phyloP scores from a whole-genome alignment of 2,113 vertebrate genomes.

The Promerops cafer region DNA sequence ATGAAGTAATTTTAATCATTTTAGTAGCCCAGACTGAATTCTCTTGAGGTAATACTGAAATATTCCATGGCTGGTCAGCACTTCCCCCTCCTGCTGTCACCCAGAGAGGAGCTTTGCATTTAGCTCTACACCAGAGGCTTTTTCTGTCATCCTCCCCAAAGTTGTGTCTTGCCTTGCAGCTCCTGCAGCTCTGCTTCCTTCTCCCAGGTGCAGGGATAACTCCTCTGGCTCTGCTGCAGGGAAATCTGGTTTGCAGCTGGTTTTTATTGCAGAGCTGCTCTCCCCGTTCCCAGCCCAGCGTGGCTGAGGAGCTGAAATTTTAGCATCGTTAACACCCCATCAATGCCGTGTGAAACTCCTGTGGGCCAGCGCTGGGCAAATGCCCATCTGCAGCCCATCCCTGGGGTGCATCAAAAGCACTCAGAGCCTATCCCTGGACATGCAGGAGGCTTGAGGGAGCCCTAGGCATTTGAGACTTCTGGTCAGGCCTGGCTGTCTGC shows the following conservation, averaged over 20 bases:
- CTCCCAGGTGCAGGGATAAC: background rate
- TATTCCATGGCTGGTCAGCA: background rate
- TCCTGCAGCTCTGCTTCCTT: background rate
- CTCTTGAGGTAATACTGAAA: background rate
- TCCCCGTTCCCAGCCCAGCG: background rate
- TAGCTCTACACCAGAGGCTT: background rate
- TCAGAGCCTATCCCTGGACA: background rate
- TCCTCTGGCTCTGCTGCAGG: background rate
- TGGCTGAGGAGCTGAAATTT: background rate
- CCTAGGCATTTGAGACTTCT: background rate
- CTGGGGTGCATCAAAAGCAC: background rate
- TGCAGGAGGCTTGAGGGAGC: background rate
- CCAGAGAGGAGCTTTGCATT: background rate
- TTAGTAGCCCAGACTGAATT: background rate
- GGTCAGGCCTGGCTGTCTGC: background rate
- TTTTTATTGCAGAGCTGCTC: background rate
- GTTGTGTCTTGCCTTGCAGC: background rate
- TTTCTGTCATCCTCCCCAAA: background rate
- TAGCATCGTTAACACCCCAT: constrained; percentile 14
- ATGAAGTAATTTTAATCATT: background rate
- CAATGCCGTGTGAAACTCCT: background rate
- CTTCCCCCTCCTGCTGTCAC: background rate
- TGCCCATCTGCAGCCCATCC: background rate
- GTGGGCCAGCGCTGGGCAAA: background rate
- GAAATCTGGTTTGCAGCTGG: background rate